A percentile compares a stretch with the other conserved stretches of the same genome.
Evolutionary conservation across 2,888 invertebrate genomes (phyloP).

Genomic region (Steinernema scapterisci): DNA sequence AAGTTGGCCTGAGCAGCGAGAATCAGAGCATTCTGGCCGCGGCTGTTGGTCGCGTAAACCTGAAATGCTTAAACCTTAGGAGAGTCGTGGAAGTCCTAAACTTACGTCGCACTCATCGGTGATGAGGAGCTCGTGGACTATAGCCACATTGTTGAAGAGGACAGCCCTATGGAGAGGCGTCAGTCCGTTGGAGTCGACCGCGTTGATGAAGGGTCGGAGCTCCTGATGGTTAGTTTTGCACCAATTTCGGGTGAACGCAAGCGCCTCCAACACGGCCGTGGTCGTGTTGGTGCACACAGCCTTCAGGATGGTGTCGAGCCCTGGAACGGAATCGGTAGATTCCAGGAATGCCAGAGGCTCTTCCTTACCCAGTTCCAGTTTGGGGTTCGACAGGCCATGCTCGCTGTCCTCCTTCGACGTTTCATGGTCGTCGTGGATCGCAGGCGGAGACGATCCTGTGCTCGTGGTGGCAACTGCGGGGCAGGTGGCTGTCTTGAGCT

Average conservation of each 20-base stretch:
- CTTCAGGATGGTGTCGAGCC: neutral
- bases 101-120: neutral
- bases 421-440: neutral
- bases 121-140: neutral
- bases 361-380: neutral
- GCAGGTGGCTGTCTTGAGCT: neutral
- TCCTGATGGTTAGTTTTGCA: neutral
- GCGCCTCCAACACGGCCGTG: neutral
- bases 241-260: neutral
- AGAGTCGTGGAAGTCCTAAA: neutral
- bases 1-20: neutral
- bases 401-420: neutral
- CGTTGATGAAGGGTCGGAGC: neutral
- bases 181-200: neutral
- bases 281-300: neutral
- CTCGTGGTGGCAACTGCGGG: neutral
- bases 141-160: neutral
- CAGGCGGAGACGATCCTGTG: neutral
- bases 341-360: neutral
- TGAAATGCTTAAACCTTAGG: neutral
- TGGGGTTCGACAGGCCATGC: neutral
- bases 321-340: neutral
- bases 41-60: constrained; percentile 20
- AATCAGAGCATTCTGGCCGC: constrained; percentile 5
- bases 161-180: neutral